Evolutionary conservation across 92 coral and sea anemone genomes (phyloP).

Genomic region (Palythoa grandis): DNA sequence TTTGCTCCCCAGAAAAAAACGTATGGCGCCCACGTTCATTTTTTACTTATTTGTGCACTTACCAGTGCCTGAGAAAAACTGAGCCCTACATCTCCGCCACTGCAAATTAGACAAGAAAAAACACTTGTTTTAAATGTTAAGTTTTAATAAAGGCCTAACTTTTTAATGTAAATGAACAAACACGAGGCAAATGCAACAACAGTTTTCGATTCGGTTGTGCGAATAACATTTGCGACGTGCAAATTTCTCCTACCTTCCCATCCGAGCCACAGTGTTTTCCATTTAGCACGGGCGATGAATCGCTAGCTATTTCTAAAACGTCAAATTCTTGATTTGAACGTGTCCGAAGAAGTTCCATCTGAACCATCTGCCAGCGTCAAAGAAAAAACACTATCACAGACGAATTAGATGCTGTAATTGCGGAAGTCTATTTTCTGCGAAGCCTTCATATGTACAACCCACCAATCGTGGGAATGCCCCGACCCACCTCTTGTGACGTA

Average conservation of each 20-base stretch:
- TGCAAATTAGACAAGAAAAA: not conserved
- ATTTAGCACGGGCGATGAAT: conserved; percentile 7
- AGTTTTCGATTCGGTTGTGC: not conserved
- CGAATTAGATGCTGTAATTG: not conserved
- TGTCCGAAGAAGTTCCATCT: conserved; percentile 1
- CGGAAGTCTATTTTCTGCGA: conserved; percentile 1
- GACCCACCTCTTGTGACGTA: conserved; percentile 33
- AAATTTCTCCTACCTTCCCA: conserved; percentile 12
- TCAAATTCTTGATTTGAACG: conserved; percentile 28
- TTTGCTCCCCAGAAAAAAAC: not conserved
- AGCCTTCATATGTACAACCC: not conserved
- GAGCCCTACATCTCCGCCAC: conserved; percentile 39
- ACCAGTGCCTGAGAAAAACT: conserved; percentile 13
- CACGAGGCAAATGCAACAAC: not conserved
- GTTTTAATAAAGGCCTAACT: not conserved
- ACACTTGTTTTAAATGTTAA: not conserved
- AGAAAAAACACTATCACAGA: not conserved
- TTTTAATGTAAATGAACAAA: not conserved
- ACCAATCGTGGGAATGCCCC: conserved; percentile 26
- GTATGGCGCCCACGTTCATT: too few relatives aligned
- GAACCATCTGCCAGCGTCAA: conserved; percentile 9
- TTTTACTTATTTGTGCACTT: not conserved
- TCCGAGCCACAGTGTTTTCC: conserved; percentile 25
- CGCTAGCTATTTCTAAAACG: conserved; percentile 3
- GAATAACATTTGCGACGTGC: not conserved